Percentiles rank a stretch among this genome's conserved stretches.
phyloP scores from a whole-genome alignment of 2,113 vertebrate species.

The Cygnus atratus region DNA sequence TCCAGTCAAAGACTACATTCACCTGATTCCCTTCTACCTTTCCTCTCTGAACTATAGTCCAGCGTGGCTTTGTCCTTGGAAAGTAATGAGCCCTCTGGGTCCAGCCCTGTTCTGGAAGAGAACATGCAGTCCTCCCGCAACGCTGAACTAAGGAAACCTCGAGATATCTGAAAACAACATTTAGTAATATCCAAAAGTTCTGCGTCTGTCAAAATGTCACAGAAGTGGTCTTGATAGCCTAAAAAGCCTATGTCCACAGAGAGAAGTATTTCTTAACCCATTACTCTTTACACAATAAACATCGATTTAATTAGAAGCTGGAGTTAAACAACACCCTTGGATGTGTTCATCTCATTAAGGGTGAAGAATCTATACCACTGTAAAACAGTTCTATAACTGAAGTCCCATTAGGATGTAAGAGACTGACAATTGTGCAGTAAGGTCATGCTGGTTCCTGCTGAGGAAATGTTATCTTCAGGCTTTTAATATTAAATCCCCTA shows the following conservation, averaged over 20 bases:
- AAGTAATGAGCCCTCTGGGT: not conserved
- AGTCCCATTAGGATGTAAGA: not conserved
- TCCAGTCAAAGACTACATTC: not conserved
- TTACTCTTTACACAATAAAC: not conserved
- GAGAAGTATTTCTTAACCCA: not conserved
- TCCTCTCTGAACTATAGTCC: not conserved
- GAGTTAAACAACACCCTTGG: not conserved
- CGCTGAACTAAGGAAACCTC: not conserved
- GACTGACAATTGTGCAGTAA: not conserved
- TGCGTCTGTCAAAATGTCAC: not conserved
- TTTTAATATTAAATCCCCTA: not conserved
- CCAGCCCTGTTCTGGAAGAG: not conserved
- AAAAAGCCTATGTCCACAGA: not conserved
- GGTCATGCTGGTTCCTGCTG: not conserved
- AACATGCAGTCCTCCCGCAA: not conserved
- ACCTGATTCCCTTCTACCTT: not conserved
- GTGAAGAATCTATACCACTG: not conserved
- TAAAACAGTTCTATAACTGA: not conserved
- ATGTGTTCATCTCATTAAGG: not conserved
- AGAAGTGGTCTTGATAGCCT: not conserved
- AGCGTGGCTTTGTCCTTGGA: not conserved
- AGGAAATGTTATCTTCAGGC: not conserved
- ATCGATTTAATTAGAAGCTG: not conserved
- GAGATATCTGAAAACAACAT: not conserved
- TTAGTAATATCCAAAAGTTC: not conserved